Base-by-base conservation (phyloP, 2,888 invertebrate genomes). In the Mamestra brassicae region DNA sequence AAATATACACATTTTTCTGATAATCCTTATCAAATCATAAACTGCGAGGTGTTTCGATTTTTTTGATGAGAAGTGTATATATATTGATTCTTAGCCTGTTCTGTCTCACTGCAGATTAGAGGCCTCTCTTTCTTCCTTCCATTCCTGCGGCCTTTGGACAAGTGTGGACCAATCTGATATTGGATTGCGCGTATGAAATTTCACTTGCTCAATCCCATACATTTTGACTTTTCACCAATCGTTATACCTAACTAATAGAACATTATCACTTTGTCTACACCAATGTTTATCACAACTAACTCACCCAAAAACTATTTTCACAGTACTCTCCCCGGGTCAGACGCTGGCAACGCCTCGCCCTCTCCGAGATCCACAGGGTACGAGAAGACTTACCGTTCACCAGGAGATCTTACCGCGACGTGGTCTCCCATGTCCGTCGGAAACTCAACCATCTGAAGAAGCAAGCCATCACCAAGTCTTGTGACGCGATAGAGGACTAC, bases 271-370 rank as follows among this genome's bases (percentile, higher is more conserved):
- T 54, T n/a, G 7, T n/a, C 3, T 26, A 8, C 4, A 55, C n/a
- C 26, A 10, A 5, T 10, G 4, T 4, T 36, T 6, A 3, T 11
- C 6, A 71, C 63, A 50, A 52, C 36, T 78, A 47, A 73, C 47
- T 26, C 34, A 11, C 10, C 8, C 5, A 74, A 50, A 26, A 54
- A 50, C 17, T 67, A 0, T 17, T 6, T 67, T 50, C 34, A 38
- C 92, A 96, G 96, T 89, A 87, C 10, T 90, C 89, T 10, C 92
- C 94, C 0, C 89, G 91, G 66, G 89, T 96, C 13, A 88, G 87
- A 26, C 92, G 95, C 74, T 95, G 94, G 95, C 93, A 94, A n/a
- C 92, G 93, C 2, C 90, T 92, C 38, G 96, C 96, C 0, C 81
- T 89, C 0, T 86, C 91, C 38, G 96, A 96, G 83, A 89, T 96